Evolutionary conservation across 2,113 vertebrate genomes (phyloP), one percentile per base, ranked within the genome.

Genomic region (Grammomys dolichurus): DNA sequence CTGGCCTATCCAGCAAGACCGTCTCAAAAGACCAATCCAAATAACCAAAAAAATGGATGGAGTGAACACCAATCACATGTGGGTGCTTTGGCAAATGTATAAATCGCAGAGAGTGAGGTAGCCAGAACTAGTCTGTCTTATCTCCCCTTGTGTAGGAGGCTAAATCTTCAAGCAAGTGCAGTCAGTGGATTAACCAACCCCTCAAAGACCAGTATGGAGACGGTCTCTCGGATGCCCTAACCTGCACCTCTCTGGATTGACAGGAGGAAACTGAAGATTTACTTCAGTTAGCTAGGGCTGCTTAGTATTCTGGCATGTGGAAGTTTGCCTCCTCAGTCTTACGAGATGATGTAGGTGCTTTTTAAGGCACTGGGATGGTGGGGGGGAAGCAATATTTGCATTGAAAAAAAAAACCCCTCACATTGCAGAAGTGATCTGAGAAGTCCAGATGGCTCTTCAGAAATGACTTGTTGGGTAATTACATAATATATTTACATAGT

Each of bases 361-460:
- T 76, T 87, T 60, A 89, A 94, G 88, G 89, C 69, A 60, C 20
- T 33, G 56, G 69, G 69, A 51, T 2, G 43, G 43, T 2, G 51
- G 51, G 51, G 48, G 56, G 70, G 56, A 87, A 36, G 24, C 48
- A 80, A 43, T 72, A 91, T 94, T 93, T 93, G 67, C 58, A 72
- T 89, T 40, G 36, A 85, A 87, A 46, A 93, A 93, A 85, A 81
- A 89, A 89, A 75, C 1, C 19, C 19, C 20, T 33, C 7, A 81
- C 65, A 73, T 75, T 56, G 33, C 6, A 76, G 65, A 93, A 77
- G 46, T n/a, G 7, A 91, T 51, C 46, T 20, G 65, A 88, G 69
- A 96, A 89, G 67, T 54, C 85, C 17, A 76, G 31, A 40, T 31
- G 24, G 90, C 65, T 97, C 89, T 70, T 63, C 40, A 88, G 20